A percentile compares a stretch with the other conserved stretches of the same genome.
Evolutionary conservation across 2,888 invertebrate species (phyloP).

Genomic region (Tinea trinotella): DNA sequence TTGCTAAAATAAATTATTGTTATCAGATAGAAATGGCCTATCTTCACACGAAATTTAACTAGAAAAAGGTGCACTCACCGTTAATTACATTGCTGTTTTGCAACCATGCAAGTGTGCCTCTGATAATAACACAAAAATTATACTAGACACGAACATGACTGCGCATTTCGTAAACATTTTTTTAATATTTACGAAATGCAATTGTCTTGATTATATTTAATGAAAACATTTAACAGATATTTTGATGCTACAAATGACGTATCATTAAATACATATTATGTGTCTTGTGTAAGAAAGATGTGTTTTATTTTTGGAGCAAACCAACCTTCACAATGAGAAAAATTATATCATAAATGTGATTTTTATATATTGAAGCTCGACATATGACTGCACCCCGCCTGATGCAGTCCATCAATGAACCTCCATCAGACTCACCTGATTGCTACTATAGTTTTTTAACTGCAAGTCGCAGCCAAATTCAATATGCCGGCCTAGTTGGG

Average conservation of each 20-base stretch:
- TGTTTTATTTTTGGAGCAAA: too few species aligned
- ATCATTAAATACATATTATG: too few species aligned
- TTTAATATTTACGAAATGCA: not conserved
- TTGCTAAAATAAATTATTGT: not conserved
- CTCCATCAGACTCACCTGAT: too few species aligned
- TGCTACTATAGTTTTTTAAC: too few species aligned
- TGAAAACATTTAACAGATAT: not conserved
- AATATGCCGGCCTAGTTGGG: too few species aligned
- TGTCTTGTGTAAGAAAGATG: too few species aligned
- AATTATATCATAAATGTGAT: too few species aligned
- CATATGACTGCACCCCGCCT: too few species aligned
- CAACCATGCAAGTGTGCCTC: conserved; percentile 7
- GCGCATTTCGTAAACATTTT: not conserved
- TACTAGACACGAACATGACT: conserved; percentile 16
- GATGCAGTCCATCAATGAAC: too few species aligned
- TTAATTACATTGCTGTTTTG: conserved; percentile 24
- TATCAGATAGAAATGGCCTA: conserved; percentile 4
- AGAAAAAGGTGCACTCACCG: not conserved
- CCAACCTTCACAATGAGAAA: too few species aligned
- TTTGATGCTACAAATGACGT: not conserved
- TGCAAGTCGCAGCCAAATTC: too few species aligned
- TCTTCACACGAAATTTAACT: conserved; percentile 13
- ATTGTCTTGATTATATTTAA: not conserved
- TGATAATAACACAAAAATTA: conserved; percentile 18
- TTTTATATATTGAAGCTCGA: too few species aligned